Base-by-base conservation (phyloP, 92 coral and sea anemone species). In the Paragorgia papillata region DNA sequence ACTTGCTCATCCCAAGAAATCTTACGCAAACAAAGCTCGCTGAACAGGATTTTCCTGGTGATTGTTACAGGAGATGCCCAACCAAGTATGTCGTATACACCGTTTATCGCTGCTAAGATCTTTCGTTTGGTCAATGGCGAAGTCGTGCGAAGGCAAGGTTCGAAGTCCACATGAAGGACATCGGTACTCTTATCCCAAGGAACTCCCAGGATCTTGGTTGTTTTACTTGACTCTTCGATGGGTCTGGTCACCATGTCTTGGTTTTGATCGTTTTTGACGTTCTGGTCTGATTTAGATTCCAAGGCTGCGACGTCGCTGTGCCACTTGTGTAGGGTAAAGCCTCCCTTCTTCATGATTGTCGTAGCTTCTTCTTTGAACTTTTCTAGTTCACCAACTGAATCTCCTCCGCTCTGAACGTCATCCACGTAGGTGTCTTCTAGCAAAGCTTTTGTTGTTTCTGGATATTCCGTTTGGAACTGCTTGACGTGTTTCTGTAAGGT, bases 181-280 rank as follows among this genome's bases (percentile, higher is more conserved):
- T 90, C 89, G 8, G 49, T 44, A 0, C 41, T 8, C 75, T 82
- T 75, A 51, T 85, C 62, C 91, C 91, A 90, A 2, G 65, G 76
- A 0, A 82, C 76, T 44, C 96, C 96, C 46, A 88, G 73, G 21
- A 88, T 85, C 81, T 88, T 90, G 1, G 91, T 80, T 32, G 82
- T 65, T 1, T 44, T 27, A 60, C 32, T 25, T 20, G 43, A 37
- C 12, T 12, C 43, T 37, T 37, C 12, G 43, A 4, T 12, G 43
- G 43, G 6, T 37, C 5, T 37, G 43, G 43, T 37, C 12, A 37
- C 61, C 50, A 1, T 28, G 63, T 28, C 66, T 83, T 83, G 68
- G 87, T 79, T 37, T 83, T 82, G 71, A 27, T 51, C 57, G 26
- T 61, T 75, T 21, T 79, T 83, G 20, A 76, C 56, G 3, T 25